A percentile compares a stretch with the other conserved stretches of the same genome.
phyloP scores from a whole-genome alignment of 37 sponge, comb jelly and placozoan genomes.

The Ianthella basta region DNA sequence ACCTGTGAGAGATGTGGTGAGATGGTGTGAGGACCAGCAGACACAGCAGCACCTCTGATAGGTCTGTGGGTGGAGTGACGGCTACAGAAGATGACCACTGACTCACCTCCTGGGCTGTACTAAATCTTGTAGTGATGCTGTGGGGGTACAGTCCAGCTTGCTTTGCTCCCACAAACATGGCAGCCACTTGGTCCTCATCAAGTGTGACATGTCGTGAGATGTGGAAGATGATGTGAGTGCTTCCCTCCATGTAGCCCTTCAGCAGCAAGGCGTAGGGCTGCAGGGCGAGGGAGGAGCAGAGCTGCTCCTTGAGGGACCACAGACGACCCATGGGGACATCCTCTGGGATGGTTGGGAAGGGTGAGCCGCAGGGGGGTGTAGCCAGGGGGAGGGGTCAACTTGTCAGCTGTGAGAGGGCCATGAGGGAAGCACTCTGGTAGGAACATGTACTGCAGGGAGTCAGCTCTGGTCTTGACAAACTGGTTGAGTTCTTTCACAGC shows the following conservation, averaged over 20 bases:
- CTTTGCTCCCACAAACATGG: too few species aligned
- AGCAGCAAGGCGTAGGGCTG: conserved; percentile 13
- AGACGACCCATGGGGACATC: background rate
- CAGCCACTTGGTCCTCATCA: too few species aligned
- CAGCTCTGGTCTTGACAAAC: background rate
- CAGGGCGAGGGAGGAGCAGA: background rate
- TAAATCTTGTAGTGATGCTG: too few species aligned
- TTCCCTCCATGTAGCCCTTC: conserved; percentile 18
- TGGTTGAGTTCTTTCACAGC: background rate
- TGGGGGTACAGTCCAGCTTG: too few species aligned
- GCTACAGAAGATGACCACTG: too few species aligned
- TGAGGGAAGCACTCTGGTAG: background rate
- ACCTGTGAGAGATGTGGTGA: too few species aligned
- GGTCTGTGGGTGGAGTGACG: too few species aligned
- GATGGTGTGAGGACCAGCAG: too few species aligned
- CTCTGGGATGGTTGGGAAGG: background rate
- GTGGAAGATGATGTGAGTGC: background rate
- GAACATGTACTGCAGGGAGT: too few species aligned
- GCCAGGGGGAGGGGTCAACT: conserved; percentile 19
- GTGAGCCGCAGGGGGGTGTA: background rate
- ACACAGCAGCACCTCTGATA: too few species aligned
- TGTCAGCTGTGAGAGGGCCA: background rate
- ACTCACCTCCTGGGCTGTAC: too few species aligned
- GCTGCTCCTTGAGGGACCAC: background rate
- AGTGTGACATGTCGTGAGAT: too few species aligned